Evolutionary conservation across 1,140 invertebrate species (phyloP).

Genomic region (Catajapyx aquilonaris): DNA sequence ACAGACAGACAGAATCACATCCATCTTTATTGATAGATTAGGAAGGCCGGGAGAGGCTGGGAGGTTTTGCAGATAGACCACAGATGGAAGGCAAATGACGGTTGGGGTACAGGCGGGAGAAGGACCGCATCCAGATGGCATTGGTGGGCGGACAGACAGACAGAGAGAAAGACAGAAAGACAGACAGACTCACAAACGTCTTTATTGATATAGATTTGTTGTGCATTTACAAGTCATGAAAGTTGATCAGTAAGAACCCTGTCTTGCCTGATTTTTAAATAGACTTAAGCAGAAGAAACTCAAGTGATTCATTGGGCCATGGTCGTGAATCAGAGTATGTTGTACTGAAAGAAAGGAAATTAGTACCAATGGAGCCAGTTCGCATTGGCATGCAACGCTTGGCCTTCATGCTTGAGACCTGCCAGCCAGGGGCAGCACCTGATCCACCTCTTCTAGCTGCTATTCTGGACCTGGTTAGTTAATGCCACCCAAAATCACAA

Average conservation of each 20-base stretch:
- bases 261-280: slow-evolving; percentile 5
- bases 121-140: too few species aligned
- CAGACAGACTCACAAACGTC: slow-evolving; percentile 1
- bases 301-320: slow-evolving; percentile 52
- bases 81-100: too few species aligned
- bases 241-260: neutral
- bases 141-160: too few species aligned
- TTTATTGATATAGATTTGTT: slow-evolving; percentile 1
- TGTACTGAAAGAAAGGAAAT: slow-evolving; percentile 57
- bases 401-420: slow-evolving; percentile 79
- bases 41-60: too few species aligned
- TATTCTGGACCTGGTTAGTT: slow-evolving; percentile 70
- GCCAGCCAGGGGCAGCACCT: slow-evolving; percentile 81
- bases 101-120: too few species aligned
- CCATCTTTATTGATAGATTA: too few species aligned
- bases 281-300: slow-evolving; percentile 66
- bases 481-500: slow-evolving; percentile 2
- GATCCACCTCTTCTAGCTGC: slow-evolving; percentile 92
- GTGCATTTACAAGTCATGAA: neutral
- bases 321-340: slow-evolving; percentile 65
- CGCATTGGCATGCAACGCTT: slow-evolving; percentile 63
- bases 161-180: too few species aligned
- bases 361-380: slow-evolving; percentile 49
- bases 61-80: too few species aligned
- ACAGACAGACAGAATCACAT: too few species aligned